Conservation (phyloP, 2,797 vertebrate species). For the Rallus crepitans region DNA sequence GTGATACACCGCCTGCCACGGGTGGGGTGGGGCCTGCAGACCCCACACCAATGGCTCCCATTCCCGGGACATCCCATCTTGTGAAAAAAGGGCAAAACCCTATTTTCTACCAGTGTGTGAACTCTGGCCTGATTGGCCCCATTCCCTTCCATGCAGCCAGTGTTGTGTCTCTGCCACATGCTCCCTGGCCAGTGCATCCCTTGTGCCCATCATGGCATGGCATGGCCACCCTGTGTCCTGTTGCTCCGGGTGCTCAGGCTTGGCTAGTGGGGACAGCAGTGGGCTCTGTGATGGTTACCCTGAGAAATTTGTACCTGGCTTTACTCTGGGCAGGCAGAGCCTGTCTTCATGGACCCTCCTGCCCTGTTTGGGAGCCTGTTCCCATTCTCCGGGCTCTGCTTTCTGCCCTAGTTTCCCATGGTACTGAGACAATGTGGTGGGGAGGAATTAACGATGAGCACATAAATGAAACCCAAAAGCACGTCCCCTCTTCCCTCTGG, state of each 20-base stretch:
- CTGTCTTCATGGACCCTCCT: background rate
- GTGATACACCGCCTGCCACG: fast-evolving
- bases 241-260: fast-evolving
- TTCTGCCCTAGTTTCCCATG: background rate
- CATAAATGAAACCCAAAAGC: fast-evolving
- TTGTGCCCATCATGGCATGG: fast-evolving
- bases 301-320: fast-evolving
- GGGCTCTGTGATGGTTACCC: fast-evolving
- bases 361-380: background rate
- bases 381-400: background rate
- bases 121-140: background rate
- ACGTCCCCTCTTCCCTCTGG: fast-evolving
- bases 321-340: background rate
- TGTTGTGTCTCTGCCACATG: fast-evolving
- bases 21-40: background rate
- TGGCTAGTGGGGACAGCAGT: fast-evolving
- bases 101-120: background rate
- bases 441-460: background rate
- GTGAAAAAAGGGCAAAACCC: background rate
- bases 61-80: background rate
- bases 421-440: background rate
- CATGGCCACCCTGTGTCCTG: fast-evolving
- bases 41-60: fast-evolving
- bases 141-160: background rate
- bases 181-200: background rate